Evolutionary conservation across 2,113 vertebrate genomes (phyloP).

Genomic region (Microtus pennsylvanicus): DNA sequence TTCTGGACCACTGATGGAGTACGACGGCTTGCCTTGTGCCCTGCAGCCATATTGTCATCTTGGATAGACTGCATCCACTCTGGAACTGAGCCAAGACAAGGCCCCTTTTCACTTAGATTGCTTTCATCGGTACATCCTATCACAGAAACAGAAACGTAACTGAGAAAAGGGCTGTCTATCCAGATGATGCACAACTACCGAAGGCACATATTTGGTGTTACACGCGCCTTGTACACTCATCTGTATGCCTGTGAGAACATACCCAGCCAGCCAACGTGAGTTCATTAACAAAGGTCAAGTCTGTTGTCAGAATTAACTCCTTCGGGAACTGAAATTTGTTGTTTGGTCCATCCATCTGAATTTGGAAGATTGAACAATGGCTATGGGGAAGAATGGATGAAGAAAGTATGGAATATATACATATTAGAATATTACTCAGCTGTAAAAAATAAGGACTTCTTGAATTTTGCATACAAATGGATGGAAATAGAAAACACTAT

Average conservation of each 20-base stretch:
- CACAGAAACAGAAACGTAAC: neutral
- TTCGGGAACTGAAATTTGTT: neutral
- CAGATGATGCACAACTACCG: accelerated
- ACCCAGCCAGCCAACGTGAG: neutral
- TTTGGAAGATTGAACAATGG: neutral
- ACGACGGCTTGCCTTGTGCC: neutral
- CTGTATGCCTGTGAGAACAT: accelerated
- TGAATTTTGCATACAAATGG: too few species aligned
- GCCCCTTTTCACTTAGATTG: neutral
- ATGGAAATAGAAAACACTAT: too few species aligned
- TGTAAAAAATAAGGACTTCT: too few species aligned
- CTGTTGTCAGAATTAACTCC: accelerated
- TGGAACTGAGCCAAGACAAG: neutral
- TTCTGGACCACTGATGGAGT: neutral
- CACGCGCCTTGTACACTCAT: accelerated
- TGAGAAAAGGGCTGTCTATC: neutral
- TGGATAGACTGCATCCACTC: neutral
- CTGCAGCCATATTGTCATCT: neutral
- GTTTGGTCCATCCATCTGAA: neutral
- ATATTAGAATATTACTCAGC: too few species aligned
- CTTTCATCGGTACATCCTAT: neutral
- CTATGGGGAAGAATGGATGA: too few species aligned
- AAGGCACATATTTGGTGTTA: accelerated
- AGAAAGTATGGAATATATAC: too few species aligned
- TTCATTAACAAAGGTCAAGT: too few species aligned